These are phyloP conservation scores for Sebastes baramenuke DNA, from an alignment of 2,797 vertebrate genomes.

Conservation along the genomic window DNA sequence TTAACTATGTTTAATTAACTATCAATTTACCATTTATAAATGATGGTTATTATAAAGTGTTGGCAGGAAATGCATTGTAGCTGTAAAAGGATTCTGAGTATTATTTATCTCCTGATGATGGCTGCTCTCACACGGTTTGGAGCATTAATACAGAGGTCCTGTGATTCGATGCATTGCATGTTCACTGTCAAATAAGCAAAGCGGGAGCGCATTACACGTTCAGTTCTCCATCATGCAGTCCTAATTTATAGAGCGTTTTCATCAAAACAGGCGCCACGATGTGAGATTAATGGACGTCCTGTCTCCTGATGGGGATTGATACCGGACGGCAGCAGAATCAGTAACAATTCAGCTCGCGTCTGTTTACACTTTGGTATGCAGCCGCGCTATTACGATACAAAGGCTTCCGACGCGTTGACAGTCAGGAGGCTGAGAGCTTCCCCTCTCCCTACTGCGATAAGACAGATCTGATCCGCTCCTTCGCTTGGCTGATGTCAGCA, in stretches of 20 bases:
- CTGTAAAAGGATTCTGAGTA: constrained; percentile 20
- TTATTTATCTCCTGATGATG: constrained; percentile 17
- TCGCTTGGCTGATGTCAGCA: constrained; percentile 68
- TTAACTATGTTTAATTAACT: too few relatives aligned
- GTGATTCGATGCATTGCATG: constrained; percentile 46
- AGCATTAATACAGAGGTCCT: constrained; percentile 25
- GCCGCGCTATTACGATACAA: constrained; percentile 49
- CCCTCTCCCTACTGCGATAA: constrained; percentile 55
- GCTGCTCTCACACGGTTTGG: constrained; percentile 8
- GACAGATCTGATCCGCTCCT: constrained; percentile 69
- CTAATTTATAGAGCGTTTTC: constrained; percentile 72
- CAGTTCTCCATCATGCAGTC: constrained; percentile 60
- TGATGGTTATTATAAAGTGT: too few relatives aligned
- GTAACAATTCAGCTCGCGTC: constrained; percentile 64
- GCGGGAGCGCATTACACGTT: constrained; percentile 55
- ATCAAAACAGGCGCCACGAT: constrained; percentile 59
- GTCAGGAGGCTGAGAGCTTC: constrained; percentile 60
- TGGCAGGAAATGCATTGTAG: not conserved
- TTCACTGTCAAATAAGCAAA: constrained; percentile 57
- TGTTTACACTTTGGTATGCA: constrained; percentile 74
- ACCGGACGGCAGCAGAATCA: constrained; percentile 57
- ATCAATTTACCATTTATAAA: too few relatives aligned
- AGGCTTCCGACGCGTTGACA: constrained; percentile 66
- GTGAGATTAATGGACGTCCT: constrained; percentile 61
- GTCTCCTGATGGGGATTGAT: constrained; percentile 70